Conservation (phyloP, 2,113 vertebrate genomes). For the Helogale parvula region DNA sequence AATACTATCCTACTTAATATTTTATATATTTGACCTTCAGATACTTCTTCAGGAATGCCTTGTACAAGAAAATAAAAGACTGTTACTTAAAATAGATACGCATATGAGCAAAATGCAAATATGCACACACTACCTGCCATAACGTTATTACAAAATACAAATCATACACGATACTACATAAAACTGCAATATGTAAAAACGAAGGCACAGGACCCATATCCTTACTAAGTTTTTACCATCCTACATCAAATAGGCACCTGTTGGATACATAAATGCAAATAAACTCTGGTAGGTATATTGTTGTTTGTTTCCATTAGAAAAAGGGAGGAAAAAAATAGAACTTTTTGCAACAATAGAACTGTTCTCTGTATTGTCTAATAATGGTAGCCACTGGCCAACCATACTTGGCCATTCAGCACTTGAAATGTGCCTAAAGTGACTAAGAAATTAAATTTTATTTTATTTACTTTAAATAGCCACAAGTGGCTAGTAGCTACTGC, state of each 20-base stretch:
- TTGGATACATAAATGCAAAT: neutral
- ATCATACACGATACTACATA: neutral
- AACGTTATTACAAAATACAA: neutral
- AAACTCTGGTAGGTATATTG: neutral
- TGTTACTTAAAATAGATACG: conserved; percentile 5
- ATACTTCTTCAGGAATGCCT: neutral
- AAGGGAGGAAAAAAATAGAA: neutral
- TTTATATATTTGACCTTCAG: neutral
- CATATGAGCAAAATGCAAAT: neutral
- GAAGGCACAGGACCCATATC: neutral
- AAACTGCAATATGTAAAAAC: neutral
- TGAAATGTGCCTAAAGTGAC: neutral
- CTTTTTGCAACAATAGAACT: neutral
- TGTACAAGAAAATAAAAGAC: conserved; percentile 10
- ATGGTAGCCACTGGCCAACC: neutral
- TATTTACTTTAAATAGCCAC: neutral
- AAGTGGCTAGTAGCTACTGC: neutral
- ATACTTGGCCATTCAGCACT: neutral
- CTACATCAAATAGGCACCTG: neutral
- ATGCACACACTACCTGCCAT: neutral
- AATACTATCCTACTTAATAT: neutral
- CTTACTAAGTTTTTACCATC: neutral
- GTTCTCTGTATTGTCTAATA: neutral
- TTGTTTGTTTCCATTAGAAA: neutral
- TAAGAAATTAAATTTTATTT: conserved; percentile 23